Evolutionary conservation across 2,113 vertebrate genomes (phyloP), one percentile per base, ranked within the genome.

Genomic region (Pluvialis apricaria): DNA sequence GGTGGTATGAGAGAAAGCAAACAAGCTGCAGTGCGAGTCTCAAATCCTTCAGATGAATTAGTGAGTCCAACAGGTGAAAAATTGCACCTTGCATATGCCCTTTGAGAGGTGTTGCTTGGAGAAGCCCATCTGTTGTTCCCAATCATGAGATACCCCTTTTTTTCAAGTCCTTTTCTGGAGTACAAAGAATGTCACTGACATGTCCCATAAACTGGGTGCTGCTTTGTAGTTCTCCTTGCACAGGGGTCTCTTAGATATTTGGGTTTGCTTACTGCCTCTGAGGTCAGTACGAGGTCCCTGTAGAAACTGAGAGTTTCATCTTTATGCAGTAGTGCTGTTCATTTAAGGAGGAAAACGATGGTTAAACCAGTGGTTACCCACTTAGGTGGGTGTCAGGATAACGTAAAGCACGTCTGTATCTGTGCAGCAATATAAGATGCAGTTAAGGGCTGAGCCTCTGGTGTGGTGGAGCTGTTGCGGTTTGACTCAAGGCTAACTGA

Each of bases 401-500:
- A 15, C 1, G 44, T 22, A 10, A 87, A 89, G 86, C 60, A 49
- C 4, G 0, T 22, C 68, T 69, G 18, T 69, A 11, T 70, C 66
- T 78, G 44, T 34, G 55, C 29, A 36, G 38, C 51, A 19, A 0
- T n/a, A 1, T 7, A 9, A 85, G 65, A 9, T 8, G 2, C 44
- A 52, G 49, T 83, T 51, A 52, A 47, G 51, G 70, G 34, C 57
- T 81, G 65, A 25, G 34, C 49, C 31, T 66, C 66, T 64, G 16
- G 26, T 55, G 62, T 81, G 65, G 47, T 80, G 61, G 47, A 90
- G 29, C 72, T 78, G 40, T 29, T 61, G 51, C 0, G 5, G 11
- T 64, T 72, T 69, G 57, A 62, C 70, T 94, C 54, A 22, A 47
- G 34, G 42, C 65, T 97, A 22, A 95, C 83, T 78, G 58, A 80